These are phyloP conservation scores for Dicycla oo DNA, from an alignment of 2,888 invertebrate species.

Conservation along the genomic window DNA sequence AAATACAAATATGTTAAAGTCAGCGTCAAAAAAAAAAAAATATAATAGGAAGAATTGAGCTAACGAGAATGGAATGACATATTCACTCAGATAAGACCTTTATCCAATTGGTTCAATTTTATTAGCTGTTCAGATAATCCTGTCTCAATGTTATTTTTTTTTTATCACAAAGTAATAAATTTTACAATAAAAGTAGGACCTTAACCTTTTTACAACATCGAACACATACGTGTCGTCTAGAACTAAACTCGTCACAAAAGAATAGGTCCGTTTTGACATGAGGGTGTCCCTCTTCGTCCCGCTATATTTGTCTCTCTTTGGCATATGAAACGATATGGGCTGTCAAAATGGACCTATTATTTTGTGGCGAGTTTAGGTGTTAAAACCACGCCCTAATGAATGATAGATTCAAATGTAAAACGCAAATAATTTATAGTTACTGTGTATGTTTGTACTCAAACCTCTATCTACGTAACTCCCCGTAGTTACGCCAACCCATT, in stretches of 20 bases:
- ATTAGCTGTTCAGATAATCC: neutral
- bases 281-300: too few relatives aligned
- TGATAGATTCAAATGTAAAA: slow-evolving; percentile 17
- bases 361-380: too few relatives aligned
- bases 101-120: neutral
- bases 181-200: neutral
- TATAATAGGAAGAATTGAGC: neutral
- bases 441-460: neutral
- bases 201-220: slow-evolving; percentile 1
- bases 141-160: neutral
- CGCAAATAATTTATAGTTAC: slow-evolving; percentile 24
- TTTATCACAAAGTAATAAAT: neutral
- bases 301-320: too few relatives aligned
- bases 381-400: slow-evolving; percentile 31
- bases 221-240: slow-evolving; percentile 28
- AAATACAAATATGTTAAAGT: neutral
- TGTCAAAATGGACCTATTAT: too few relatives aligned
- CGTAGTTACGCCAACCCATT: slow-evolving; percentile 40
- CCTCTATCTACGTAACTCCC: slow-evolving; percentile 26
- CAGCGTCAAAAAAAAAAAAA: neutral
- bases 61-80: neutral
- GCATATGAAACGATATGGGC: too few relatives aligned
- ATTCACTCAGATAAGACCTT: neutral
- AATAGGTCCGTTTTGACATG: too few relatives aligned
- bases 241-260: too few relatives aligned